Evolutionary conservation across 2,888 invertebrate genomes (phyloP), one percentile per base, ranked within the genome.

Genomic region (Geophilus truncorum): DNA sequence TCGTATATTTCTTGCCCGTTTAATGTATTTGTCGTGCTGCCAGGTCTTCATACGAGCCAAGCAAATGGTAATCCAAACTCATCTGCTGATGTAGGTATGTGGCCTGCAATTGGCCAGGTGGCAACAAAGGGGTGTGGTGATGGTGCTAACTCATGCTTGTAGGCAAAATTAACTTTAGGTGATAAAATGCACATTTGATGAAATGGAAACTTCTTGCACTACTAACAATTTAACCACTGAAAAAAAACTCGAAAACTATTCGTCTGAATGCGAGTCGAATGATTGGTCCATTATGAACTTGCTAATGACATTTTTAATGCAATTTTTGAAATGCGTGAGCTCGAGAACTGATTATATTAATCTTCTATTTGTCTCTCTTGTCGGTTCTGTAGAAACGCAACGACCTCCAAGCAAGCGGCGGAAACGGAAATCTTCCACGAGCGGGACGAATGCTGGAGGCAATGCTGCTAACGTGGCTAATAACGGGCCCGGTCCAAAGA

Each of bases 351-450:
- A n/a, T n/a, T n/a, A n/a, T n/a, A n/a, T n/a, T n/a, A n/a, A n/a
- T n/a, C n/a, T n/a, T n/a, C n/a, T n/a, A n/a, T n/a, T n/a, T n/a
- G n/a, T n/a, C n/a, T n/a, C n/a, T n/a, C n/a, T n/a, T n/a, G n/a
- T 75, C 62, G 36, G 81, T 83, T 87, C 88, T 12, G 23, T 90
- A 94, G 98, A 98, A 88, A 94, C 96, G 25, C 94, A 96, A 88
- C 91, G 97, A 87, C 97, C 96, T 83, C 93, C 96, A 81, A 97
- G 94, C 87, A 98, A 98, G 89, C 90, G 98, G 84, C 93, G 97
- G 90, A 98, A 98, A 91, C 92, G 97, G 88, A 98, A 98, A 90
- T 95, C 96, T 85, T 91, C 92, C 84, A 94, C 94, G 10, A 94
- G 94, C 51, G 94, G 94, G 77, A 62, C 79, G 28, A 79, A 79